A percentile compares a stretch with the other conserved stretches of the same genome.
phyloP scores from a whole-genome alignment of 2,888 invertebrate genomes.

The Mermis nigrescens region DNA sequence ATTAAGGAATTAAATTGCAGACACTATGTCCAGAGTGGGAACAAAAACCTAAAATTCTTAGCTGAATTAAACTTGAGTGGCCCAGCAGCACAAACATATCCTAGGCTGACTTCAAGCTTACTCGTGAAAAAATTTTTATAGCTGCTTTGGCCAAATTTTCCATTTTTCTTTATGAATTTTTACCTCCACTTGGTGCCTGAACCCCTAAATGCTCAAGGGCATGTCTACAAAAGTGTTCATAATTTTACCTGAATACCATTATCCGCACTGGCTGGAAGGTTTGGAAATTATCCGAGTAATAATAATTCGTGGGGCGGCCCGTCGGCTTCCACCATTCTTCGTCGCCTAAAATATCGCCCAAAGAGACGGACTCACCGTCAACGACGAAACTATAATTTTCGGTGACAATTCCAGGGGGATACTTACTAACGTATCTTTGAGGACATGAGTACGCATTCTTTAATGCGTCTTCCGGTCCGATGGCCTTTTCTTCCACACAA shows the following conservation, averaged over 20 bases:
- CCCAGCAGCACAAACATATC: too few relatives aligned
- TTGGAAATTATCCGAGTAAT: conserved; percentile 22
- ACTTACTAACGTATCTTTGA: conserved; percentile 7
- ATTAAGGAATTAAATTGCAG: too few relatives aligned
- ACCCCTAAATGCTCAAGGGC: background rate
- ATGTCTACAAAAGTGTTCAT: background rate
- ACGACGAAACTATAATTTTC: conserved; percentile 25
- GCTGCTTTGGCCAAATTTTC: too few relatives aligned
- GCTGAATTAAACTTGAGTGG: too few relatives aligned
- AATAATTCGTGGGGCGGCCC: conserved; percentile 22
- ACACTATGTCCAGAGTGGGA: too few relatives aligned
- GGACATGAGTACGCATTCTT: conserved; percentile 6
- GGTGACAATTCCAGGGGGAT: conserved; percentile 19
- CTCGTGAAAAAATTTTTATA: too few relatives aligned
- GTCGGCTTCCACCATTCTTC: conserved; percentile 25
- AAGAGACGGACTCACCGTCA: conserved; percentile 17
- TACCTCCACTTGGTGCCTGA: too few relatives aligned
- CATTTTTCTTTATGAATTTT: too few relatives aligned
- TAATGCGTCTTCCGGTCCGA: conserved; percentile 8
- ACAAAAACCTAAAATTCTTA: too few relatives aligned
- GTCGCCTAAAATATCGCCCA: background rate
- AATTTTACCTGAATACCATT: background rate
- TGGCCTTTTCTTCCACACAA: background rate
- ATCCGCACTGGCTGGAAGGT: conserved; percentile 19
- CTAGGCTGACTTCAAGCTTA: too few relatives aligned